phyloP scores from a whole-genome alignment of 1,140 invertebrate species.

The Chelonus insularis region DNA sequence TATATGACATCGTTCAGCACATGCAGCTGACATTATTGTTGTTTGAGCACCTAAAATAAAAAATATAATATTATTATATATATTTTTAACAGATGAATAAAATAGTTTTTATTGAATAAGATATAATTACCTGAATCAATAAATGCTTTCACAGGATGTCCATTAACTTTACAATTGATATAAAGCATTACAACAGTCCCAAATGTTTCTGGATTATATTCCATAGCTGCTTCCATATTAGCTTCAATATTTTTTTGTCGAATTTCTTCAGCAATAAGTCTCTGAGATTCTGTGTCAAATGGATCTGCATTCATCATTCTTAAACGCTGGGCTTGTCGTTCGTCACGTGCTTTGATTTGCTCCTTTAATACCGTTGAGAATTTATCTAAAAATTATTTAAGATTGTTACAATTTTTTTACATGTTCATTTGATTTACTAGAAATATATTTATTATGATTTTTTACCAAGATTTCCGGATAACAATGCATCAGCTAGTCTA shows the following conservation, averaged over 20 bases:
- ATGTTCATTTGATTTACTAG: background rate
- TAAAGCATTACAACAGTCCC: constrained; percentile 97
- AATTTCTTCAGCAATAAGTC: constrained; percentile 94
- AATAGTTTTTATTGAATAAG: constrained; percentile 6
- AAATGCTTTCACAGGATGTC: constrained; percentile 94
- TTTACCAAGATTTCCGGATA: constrained; percentile 79
- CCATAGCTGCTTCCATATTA: constrained; percentile 98
- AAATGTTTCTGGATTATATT: constrained; percentile 97
- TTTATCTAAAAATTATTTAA: constrained; percentile 65
- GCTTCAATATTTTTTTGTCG: constrained; percentile 94
- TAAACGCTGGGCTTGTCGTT: constrained; percentile 79
- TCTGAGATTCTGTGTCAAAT: constrained; percentile 92
- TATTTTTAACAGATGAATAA: background rate
- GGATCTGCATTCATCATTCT: constrained; percentile 91
- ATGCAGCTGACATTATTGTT: constrained; percentile 91
- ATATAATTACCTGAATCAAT: constrained; percentile 82
- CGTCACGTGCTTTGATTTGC: constrained; percentile 76
- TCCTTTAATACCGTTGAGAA: constrained; percentile 82
- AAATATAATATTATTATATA: background rate
- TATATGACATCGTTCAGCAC: constrained; percentile 93
- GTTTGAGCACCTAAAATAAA: constrained; percentile 77
- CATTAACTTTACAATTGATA: constrained; percentile 95
- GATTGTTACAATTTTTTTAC: no score
- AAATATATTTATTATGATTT: background rate
- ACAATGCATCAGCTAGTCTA: constrained; percentile 84